phyloP scores from a whole-genome alignment of 2,113 vertebrate species.

The Antechinus flavipes region DNA sequence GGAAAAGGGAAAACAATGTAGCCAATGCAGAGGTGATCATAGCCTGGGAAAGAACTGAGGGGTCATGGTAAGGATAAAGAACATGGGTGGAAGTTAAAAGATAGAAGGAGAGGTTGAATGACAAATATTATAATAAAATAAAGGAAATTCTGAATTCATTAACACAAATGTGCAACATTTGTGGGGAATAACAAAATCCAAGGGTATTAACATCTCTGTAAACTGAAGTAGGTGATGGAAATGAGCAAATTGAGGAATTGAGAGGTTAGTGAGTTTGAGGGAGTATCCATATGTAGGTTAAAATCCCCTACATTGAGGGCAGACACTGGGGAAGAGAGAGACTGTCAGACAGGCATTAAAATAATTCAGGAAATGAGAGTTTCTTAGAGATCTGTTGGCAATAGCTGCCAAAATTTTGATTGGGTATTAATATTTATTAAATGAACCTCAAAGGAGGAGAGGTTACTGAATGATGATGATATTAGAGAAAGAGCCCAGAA shows the following conservation, averaged over 20 bases:
- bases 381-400: not conserved
- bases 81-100: not conserved
- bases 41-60: not conserved
- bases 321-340: not conserved
- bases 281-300: not conserved
- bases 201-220: not conserved
- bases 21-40: not conserved
- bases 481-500: not conserved
- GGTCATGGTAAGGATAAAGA: not conserved
- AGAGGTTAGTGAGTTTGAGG: not conserved
- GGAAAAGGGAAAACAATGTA: not conserved
- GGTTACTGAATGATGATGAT: not conserved
- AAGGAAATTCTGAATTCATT: not conserved
- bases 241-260: not conserved
- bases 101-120: not conserved
- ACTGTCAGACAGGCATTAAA: not conserved
- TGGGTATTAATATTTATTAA: not conserved
- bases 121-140: not conserved
- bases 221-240: not conserved
- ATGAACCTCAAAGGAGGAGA: not conserved
- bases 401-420: not conserved
- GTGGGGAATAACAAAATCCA: not conserved
- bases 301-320: not conserved
- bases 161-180: not conserved
- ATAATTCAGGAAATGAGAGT: not conserved